Percentiles rank a stretch among this genome's conserved stretches.
These are phyloP conservation scores for Crocidura indochinensis DNA, from an alignment of 2,797 vertebrate genomes.

Conservation along the genomic window DNA sequence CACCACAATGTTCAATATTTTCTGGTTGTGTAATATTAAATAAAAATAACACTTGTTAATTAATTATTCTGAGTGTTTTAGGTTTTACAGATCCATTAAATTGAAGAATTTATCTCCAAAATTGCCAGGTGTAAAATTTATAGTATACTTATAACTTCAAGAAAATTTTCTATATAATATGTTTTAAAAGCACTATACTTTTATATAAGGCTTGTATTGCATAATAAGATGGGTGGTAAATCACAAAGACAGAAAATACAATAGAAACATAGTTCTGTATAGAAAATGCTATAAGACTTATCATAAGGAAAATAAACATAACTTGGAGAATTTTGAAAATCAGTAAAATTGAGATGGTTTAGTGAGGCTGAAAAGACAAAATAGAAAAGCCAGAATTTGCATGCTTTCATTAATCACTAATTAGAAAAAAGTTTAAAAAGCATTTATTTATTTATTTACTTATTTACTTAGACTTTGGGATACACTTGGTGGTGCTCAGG, in stretches of 20 bases:
- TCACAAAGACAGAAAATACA: not conserved
- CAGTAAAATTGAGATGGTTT: conserved; percentile 18
- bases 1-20: too few species aligned
- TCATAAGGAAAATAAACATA: not conserved
- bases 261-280: not conserved
- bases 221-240: not conserved
- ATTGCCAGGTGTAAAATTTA: not conserved
- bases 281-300: not conserved
- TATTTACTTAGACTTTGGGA: too few species aligned
- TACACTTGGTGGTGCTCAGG: too few species aligned
- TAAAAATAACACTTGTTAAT: not conserved
- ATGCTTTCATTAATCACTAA: conserved; percentile 14
- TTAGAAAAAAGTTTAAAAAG: too few species aligned
- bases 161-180: not conserved
- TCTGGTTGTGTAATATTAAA: not conserved
- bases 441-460: too few species aligned
- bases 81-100: conserved; percentile 14
- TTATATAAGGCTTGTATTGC: not conserved
- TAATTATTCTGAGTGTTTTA: not conserved
- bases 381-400: conserved; percentile 25
- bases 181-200: not conserved
- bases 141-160: not conserved
- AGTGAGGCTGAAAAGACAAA: not conserved
- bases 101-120: not conserved
- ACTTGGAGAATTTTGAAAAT: conserved; percentile 8